These are phyloP conservation scores for Trachymyrmex septentrionalis DNA, from an alignment of 1,140 invertebrate genomes.

Conservation along the genomic window DNA sequence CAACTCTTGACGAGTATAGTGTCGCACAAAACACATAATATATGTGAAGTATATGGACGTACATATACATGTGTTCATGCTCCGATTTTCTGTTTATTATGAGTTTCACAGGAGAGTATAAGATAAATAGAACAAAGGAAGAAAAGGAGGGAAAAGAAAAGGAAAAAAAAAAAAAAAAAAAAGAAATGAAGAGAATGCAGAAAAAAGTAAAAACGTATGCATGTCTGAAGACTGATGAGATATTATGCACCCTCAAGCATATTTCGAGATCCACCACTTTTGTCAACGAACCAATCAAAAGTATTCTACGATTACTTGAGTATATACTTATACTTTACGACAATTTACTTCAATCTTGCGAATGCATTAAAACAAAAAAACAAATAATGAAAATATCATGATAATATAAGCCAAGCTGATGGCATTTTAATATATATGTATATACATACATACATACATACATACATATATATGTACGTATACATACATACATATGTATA, in stretches of 20 bases:
- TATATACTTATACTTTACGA: constrained; percentile 86
- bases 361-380: constrained; percentile 84
- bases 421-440: constrained; percentile 78
- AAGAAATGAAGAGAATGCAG: constrained; percentile 1
- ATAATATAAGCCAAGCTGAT: constrained; percentile 84
- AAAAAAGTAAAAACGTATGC: constrained; percentile 29
- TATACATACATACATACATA: constrained; percentile 66
- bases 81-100: constrained; percentile 54
- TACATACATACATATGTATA: constrained; percentile 32
- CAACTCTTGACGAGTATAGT: constrained; percentile 45
- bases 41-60: constrained; percentile 66
- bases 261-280: constrained; percentile 85
- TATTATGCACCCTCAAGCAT: constrained; percentile 79
- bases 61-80: constrained; percentile 76
- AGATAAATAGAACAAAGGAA: background rate
- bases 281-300: constrained; percentile 81
- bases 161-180: background rate
- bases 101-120: constrained; percentile 48
- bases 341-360: constrained; percentile 86
- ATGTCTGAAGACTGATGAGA: constrained; percentile 65
- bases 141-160: background rate
- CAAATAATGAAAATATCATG: constrained; percentile 84
- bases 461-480: constrained; percentile 44
- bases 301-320: constrained; percentile 84
- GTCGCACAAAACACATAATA: constrained; percentile 66